Evolutionary conservation across 2,113 vertebrate species (phyloP), one percentile per base, ranked within the genome.

Genomic region (Nestor notabilis): DNA sequence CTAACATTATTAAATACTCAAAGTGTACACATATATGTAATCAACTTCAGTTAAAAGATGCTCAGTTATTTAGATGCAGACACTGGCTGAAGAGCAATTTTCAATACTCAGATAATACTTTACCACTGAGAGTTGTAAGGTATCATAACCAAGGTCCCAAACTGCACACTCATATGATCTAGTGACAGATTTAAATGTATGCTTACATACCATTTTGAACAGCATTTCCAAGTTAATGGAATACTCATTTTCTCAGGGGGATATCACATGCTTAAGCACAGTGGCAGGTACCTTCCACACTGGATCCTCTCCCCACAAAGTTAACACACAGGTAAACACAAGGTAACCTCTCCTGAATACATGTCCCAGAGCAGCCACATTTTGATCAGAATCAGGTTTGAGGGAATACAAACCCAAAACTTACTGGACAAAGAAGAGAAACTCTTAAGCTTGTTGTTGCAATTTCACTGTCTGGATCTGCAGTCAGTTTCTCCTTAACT

Each of bases 401-500:
- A 87, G 15, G 20, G 39, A 95, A 69, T 66, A 13, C 53, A 61
- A 49, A n/a, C 41, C 52, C 56, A 27, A 9, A 60, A 99, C 98
- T 99, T 99, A 99, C 99, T 97, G 99, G 99, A 97, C 99, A 99
- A n/a, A 99, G 99, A 25, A 99, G 98, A 53, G 99, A 99, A 93
- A 99, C 99, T 88, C 99, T 98, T 77, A 99, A 98, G 97, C 99
- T 99, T 94, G 99, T 99, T 18, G 99, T 99, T 91, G 99, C 99
- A 74, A 99, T 99, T 98, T 99, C 99, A 96, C 99, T 99, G 98
- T 99, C 99, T n/a, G 99, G 99, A 91, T 99, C 99, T 1, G 99
- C 99, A 39, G 99, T 99, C 93, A 99, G 97, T 88, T 99, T 99
- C 98, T 99, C 99, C 98, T 99, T 99, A 97, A 99, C 99, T 99